Evolutionary conservation across 2,797 vertebrate genomes (phyloP).

Genomic region (Argya squamiceps): DNA sequence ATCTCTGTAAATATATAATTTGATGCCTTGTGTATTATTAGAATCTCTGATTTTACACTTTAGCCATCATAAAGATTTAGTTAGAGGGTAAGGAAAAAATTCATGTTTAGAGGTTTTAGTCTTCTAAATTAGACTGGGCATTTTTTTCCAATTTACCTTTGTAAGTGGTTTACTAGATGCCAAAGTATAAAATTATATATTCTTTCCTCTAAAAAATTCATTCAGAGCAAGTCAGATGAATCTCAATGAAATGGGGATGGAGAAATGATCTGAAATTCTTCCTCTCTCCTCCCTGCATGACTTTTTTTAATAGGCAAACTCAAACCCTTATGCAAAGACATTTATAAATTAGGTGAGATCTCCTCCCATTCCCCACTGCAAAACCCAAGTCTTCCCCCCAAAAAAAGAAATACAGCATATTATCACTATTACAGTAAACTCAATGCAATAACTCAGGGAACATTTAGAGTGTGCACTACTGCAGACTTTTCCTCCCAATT

Average conservation of each 20-base stretch:
- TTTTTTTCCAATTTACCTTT: constrained; percentile 18
- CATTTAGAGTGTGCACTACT: constrained; percentile 57
- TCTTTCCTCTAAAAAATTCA: neutral
- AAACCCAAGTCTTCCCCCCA: constrained; percentile 41
- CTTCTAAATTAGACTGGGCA: neutral
- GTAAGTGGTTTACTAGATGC: neutral
- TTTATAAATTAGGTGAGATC: constrained; percentile 51
- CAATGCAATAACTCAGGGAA: constrained; percentile 57
- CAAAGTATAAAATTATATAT: constrained; percentile 17
- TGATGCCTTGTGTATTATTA: neutral
- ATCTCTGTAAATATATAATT: constrained; percentile 10
- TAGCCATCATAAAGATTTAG: neutral
- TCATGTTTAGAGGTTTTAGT: neutral
- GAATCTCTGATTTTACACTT: constrained; percentile 9
- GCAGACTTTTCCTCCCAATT: constrained; percentile 65
- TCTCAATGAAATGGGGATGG: constrained; percentile 36
- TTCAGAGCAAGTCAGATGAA: constrained; percentile 13
- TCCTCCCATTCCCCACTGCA: constrained; percentile 42
- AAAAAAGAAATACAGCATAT: constrained; percentile 55
- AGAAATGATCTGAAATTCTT: constrained; percentile 20
- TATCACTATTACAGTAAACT: constrained; percentile 57
- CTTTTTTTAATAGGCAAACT: constrained; percentile 35
- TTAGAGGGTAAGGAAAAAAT: neutral
- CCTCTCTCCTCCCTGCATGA: neutral
- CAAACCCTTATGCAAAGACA: neutral